Conservation (phyloP, 2,888 invertebrate genomes). For the Spodoptera picta region DNA sequence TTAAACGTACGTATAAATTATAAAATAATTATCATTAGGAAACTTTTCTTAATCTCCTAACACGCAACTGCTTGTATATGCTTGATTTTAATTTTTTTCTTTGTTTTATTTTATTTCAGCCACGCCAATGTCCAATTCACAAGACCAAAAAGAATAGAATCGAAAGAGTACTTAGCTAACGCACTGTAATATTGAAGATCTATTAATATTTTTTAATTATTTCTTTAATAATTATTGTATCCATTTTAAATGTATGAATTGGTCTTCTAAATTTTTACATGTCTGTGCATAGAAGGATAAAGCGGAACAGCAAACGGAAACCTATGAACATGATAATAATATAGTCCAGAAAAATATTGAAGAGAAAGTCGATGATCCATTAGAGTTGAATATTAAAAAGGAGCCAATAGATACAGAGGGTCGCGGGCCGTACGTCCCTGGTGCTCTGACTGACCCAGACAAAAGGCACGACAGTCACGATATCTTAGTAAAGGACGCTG, state of each 20-base stretch:
- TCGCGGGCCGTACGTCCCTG: constrained; percentile 86
- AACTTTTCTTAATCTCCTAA: background rate
- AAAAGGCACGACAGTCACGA: constrained; percentile 85
- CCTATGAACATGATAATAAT: constrained; percentile 40
- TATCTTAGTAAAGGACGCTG: constrained; percentile 77
- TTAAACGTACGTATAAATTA: too few relatives aligned
- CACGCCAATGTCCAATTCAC: constrained; percentile 75
- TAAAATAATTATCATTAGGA: too few relatives aligned
- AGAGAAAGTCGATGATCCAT: constrained; percentile 66
- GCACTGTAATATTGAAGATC: constrained; percentile 44
- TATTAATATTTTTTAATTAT: constrained; percentile 24
- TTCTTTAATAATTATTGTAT: constrained; percentile 13
- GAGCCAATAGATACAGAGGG: constrained; percentile 75
- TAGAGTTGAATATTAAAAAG: constrained; percentile 70
- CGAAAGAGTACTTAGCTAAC: constrained; percentile 53
- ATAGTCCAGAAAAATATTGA: constrained; percentile 33
- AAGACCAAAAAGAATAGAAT: constrained; percentile 62
- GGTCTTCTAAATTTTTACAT: constrained; percentile 72
- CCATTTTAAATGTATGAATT: constrained; percentile 29
- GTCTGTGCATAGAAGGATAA: constrained; percentile 83
- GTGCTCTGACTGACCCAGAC: constrained; percentile 86
- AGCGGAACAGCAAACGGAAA: constrained; percentile 48
- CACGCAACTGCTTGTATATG: too few relatives aligned
- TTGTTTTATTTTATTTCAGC: constrained; percentile 77
- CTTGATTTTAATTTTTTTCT: constrained; percentile 49